Evolutionary conservation across 2,113 vertebrate genomes (phyloP).

Genomic region (Syngnathus floridae): DNA sequence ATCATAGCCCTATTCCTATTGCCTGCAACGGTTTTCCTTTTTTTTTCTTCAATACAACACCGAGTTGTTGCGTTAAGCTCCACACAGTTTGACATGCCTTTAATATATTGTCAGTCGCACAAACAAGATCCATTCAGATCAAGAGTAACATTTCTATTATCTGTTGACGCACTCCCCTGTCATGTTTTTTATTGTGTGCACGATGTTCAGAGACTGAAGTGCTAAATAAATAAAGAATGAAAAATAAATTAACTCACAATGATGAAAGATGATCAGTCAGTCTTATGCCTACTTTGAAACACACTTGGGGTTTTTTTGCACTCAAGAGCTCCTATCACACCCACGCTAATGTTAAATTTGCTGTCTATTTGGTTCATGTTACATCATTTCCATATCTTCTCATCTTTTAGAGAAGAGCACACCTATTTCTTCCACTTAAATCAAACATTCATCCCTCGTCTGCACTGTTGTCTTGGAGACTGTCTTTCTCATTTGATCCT

Average conservation of each 20-base stretch:
- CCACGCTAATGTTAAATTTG: conserved; percentile 12
- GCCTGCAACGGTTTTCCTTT: too few species aligned
- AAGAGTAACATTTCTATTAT: conserved; percentile 14
- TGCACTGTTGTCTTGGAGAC: background rate
- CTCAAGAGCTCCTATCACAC: conserved; percentile 15
- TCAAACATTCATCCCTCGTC: conserved; percentile 3
- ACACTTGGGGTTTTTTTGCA: conserved; percentile 15
- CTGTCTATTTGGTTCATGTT: conserved; percentile 1
- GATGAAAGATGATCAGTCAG: conserved; percentile 14
- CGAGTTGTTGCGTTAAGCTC: background rate
- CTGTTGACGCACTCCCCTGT: conserved; percentile 17
- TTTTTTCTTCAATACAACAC: background rate
- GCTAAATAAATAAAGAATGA: background rate
- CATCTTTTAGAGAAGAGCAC: background rate
- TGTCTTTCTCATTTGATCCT: background rate
- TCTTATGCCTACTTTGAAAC: conserved; percentile 22
- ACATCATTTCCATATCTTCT: background rate
- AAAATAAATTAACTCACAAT: background rate
- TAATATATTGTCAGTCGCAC: conserved; percentile 20
- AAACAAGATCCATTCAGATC: background rate
- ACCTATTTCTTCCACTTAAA: conserved; percentile 5
- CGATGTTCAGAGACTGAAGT: background rate
- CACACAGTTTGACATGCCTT: conserved; percentile 1
- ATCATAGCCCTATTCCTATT: too few species aligned
- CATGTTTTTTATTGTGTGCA: background rate